phyloP scores from a whole-genome alignment of 2,888 invertebrate genomes.

The Drosophila nigricruria region DNA sequence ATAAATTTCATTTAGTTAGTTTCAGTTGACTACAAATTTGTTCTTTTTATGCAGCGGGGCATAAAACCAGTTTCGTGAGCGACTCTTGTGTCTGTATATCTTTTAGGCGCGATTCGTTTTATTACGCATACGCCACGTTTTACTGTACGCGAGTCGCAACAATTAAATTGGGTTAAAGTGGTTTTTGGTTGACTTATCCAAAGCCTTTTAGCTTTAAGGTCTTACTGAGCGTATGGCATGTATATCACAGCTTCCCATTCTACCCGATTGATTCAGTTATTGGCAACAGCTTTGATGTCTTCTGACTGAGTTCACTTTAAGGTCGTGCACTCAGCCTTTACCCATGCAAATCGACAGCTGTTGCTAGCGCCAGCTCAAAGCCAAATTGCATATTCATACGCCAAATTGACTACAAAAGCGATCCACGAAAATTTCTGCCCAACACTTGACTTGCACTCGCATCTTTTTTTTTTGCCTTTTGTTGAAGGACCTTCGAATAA shows the following conservation, averaged over 20 bases:
- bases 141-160: conserved; percentile 10
- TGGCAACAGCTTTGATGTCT: conserved; percentile 28
- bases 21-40: conserved; percentile 41
- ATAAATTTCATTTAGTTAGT: conserved; percentile 72
- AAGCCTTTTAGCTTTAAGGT: not conserved
- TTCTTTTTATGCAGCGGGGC: conserved; percentile 29
- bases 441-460: conserved; percentile 34
- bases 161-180: conserved; percentile 38
- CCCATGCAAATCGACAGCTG: conserved; percentile 36
- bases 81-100: not conserved
- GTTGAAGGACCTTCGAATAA: conserved; percentile 27
- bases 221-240: not conserved
- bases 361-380: conserved; percentile 9
- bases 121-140: conserved; percentile 64
- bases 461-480: not conserved
- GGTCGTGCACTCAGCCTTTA: conserved; percentile 1
- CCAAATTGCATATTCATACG: conserved; percentile 67
- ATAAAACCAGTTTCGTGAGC: conserved; percentile 38
- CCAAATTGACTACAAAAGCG: conserved; percentile 50
- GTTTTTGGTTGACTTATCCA: not conserved
- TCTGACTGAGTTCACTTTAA: conserved; percentile 10
- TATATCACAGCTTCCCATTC: not conserved
- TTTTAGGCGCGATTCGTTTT: conserved; percentile 40
- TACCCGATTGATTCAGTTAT: conserved; percentile 34
- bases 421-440: conserved; percentile 22